Evolutionary conservation across 53 echinoderm and acorn worm species (phyloP).

Genomic region (Echinarachnius parma): DNA sequence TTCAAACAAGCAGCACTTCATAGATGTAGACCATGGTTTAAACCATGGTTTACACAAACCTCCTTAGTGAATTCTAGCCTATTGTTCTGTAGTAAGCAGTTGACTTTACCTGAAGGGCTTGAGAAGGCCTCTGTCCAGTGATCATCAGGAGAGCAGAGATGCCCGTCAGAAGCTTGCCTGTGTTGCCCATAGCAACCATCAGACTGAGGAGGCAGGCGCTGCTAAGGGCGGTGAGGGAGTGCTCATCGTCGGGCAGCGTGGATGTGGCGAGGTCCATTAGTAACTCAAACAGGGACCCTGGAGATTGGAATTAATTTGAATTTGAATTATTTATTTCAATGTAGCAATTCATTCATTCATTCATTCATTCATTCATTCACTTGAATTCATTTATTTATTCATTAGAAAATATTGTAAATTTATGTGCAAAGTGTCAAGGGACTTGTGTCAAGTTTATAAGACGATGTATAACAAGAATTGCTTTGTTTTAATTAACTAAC

Average conservation of each 20-base stretch:
- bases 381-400: too few species aligned
- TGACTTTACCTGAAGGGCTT: slow-evolving; percentile 58
- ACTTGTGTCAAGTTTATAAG: too few species aligned
- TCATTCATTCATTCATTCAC: too few species aligned
- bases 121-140: slow-evolving; percentile 42
- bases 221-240: slow-evolving; percentile 68
- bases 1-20: too few species aligned
- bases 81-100: too few species aligned
- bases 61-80: too few species aligned
- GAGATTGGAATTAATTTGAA: neutral
- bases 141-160: slow-evolving; percentile 84
- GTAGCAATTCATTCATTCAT: neutral
- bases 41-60: too few species aligned
- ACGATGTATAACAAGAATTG: too few species aligned
- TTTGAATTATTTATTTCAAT: neutral
- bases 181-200: slow-evolving; percentile 86
- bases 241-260: slow-evolving; percentile 34
- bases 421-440: too few species aligned
- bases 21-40: too few species aligned
- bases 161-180: slow-evolving; percentile 82
- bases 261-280: slow-evolving; percentile 76
- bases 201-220: slow-evolving; percentile 82
- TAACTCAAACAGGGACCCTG: slow-evolving; percentile 87
- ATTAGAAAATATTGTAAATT: too few species aligned
- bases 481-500: too few species aligned